Percentiles rank a stretch among this genome's conserved stretches.
Evolutionary conservation across 2,888 invertebrate species (phyloP).

Genomic region (Uropetala carovei): DNA sequence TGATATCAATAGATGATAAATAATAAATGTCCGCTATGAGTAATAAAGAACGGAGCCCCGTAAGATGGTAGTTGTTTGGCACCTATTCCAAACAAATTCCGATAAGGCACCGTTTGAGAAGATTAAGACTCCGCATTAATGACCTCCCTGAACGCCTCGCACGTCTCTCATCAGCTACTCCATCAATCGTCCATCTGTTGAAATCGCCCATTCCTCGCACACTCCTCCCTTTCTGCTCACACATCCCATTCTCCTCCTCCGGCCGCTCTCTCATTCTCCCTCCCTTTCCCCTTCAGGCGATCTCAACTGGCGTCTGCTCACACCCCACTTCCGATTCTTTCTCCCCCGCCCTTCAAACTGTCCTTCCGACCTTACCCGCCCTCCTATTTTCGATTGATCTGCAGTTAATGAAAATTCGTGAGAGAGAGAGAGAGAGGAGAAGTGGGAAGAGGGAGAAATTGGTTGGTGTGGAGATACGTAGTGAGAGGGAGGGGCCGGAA

Average conservation of each 20-base stretch:
- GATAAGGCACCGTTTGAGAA: background rate
- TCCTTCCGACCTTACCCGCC: background rate
- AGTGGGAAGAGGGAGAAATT: too few relatives aligned
- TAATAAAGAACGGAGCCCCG: too few relatives aligned
- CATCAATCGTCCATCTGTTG: slow-evolving; percentile 51
- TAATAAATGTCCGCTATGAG: too few relatives aligned
- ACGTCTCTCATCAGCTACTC: slow-evolving; percentile 37
- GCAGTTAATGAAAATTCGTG: too few relatives aligned
- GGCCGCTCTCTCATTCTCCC: background rate
- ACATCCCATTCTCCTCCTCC: background rate
- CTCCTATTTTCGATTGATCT: background rate
- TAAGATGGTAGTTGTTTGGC: background rate
- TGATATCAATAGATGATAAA: too few relatives aligned
- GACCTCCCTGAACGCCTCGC: slow-evolving; percentile 4
- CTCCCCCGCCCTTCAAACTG: background rate
- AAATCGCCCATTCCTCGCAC: background rate
- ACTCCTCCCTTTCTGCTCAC: background rate
- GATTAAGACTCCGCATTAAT: background rate
- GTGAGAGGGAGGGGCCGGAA: too few relatives aligned
- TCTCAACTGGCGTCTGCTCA: too few relatives aligned
- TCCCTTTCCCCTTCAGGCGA: background rate
- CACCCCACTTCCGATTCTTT: background rate
- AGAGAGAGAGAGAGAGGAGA: too few relatives aligned
- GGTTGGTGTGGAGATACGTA: too few relatives aligned
- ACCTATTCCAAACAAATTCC: background rate